phyloP scores from a whole-genome alignment of 92 coral and sea anemone genomes.

The Paramuricea clavata region DNA sequence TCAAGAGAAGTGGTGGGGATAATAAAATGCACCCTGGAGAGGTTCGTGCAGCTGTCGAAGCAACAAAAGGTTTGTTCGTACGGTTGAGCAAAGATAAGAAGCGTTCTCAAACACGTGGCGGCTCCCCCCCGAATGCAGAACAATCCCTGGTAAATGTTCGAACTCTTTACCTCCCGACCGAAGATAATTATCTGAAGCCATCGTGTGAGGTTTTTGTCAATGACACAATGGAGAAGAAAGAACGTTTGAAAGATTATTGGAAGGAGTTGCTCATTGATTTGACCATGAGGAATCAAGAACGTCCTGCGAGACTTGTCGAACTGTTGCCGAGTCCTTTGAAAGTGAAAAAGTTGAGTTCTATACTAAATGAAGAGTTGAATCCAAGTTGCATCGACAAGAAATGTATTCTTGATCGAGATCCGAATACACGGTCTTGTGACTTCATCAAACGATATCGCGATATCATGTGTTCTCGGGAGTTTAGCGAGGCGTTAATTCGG shows the following conservation, averaged over 20 bases:
- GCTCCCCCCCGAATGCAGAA: constrained; percentile 50
- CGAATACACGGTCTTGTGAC: constrained; percentile 29
- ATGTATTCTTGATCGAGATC: constrained; percentile 59
- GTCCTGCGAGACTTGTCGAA: constrained; percentile 88
- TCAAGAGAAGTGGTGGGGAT: constrained; percentile 59
- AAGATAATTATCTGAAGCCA: constrained; percentile 85
- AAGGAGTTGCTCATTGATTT: constrained; percentile 88
- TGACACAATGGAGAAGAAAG: constrained; percentile 89
- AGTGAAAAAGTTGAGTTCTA: constrained; percentile 83
- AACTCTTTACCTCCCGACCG: constrained; percentile 87
- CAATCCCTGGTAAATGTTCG: constrained; percentile 68
- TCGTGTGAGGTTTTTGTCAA: constrained; percentile 89
- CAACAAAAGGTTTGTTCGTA: constrained; percentile 77
- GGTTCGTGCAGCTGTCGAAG: constrained; percentile 62
- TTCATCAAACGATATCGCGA: constrained; percentile 38
- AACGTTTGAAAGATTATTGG: constrained; percentile 92
- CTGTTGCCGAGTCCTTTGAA: constrained; percentile 85
- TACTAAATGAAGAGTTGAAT: constrained; percentile 82
- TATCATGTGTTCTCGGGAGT: background rate
- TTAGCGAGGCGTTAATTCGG: background rate
- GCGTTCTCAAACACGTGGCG: background rate
- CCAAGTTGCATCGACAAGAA: constrained; percentile 73
- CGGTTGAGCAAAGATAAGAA: constrained; percentile 53
- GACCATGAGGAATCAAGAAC: constrained; percentile 87
- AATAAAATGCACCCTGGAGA: constrained; percentile 70